Conservation (phyloP, 2,888 invertebrate genomes). For the Caprella mutica region DNA sequence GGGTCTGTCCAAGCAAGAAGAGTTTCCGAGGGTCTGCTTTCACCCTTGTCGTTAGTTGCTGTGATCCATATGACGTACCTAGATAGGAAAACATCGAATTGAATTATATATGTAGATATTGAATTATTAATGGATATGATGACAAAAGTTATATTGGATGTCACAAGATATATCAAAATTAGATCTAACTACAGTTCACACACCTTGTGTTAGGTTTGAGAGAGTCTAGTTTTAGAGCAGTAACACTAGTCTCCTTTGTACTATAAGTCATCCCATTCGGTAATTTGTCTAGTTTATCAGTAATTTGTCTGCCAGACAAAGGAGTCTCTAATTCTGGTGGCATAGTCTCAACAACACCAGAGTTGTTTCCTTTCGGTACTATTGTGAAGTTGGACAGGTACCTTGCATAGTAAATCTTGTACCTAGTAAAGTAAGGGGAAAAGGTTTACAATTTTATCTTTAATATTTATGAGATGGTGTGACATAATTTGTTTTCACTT, state of each 20-base stretch:
- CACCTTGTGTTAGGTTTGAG: constrained; percentile 63
- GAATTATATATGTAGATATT: constrained; percentile 37
- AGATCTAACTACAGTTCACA: not conserved
- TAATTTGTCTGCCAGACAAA: too few relatives aligned
- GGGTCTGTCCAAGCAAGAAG: constrained; percentile 77
- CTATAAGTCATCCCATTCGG: too few relatives aligned
- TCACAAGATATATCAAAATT: not conserved
- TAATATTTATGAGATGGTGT: not conserved
- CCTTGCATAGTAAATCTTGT: too few relatives aligned
- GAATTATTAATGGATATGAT: not conserved
- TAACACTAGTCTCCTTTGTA: constrained; percentile 52
- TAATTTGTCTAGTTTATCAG: too few relatives aligned
- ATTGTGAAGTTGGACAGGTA: too few relatives aligned
- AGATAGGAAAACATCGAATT: too few relatives aligned
- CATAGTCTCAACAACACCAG: too few relatives aligned
- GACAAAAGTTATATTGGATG: not conserved
- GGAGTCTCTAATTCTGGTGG: too few relatives aligned
- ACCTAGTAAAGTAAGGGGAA: too few relatives aligned
- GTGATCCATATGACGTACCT: constrained; percentile 67
- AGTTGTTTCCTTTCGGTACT: too few relatives aligned
- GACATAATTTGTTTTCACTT: constrained; percentile 38
- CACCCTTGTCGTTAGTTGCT: constrained; percentile 54
- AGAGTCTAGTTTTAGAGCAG: constrained; percentile 58
- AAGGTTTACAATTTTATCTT: too few relatives aligned
- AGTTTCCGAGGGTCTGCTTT: constrained; percentile 67